Conservation (phyloP, 2,113 vertebrate species). For the Crypturellus undulatus region DNA sequence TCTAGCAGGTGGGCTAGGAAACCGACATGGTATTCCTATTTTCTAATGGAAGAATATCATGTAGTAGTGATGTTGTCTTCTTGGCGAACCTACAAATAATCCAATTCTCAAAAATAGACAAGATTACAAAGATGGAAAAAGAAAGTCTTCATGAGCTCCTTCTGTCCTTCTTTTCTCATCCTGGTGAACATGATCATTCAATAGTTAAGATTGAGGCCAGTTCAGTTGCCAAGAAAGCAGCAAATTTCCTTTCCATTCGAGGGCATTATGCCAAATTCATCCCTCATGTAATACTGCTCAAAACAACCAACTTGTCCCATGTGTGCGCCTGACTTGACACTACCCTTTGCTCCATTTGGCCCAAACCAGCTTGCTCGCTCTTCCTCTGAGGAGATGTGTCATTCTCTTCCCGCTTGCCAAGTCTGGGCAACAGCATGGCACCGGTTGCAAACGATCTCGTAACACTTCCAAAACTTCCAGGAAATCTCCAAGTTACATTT, state of each 20-base stretch:
- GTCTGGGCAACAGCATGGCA: background rate
- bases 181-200: conserved; percentile 26
- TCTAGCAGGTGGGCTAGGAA: background rate
- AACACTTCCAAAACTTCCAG: background rate
- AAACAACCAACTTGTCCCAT: background rate
- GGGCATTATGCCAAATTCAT: background rate
- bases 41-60: background rate
- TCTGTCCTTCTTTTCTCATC: background rate
- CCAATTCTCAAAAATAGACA: background rate
- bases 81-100: conserved; percentile 19
- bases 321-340: background rate
- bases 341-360: background rate
- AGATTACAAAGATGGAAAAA: background rate
- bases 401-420: background rate
- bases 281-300: background rate
- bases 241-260: background rate
- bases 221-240: background rate
- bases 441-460: background rate
- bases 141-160: conserved; percentile 2
- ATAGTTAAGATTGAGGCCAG: background rate
- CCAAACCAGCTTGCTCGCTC: background rate
- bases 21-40: background rate
- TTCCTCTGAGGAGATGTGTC: background rate
- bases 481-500: background rate
- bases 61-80: conserved; percentile 26